A percentile compares a stretch with the other conserved stretches of the same genome.
phyloP scores from a whole-genome alignment of 1,140 invertebrate species.

The Fopius arisanus region DNA sequence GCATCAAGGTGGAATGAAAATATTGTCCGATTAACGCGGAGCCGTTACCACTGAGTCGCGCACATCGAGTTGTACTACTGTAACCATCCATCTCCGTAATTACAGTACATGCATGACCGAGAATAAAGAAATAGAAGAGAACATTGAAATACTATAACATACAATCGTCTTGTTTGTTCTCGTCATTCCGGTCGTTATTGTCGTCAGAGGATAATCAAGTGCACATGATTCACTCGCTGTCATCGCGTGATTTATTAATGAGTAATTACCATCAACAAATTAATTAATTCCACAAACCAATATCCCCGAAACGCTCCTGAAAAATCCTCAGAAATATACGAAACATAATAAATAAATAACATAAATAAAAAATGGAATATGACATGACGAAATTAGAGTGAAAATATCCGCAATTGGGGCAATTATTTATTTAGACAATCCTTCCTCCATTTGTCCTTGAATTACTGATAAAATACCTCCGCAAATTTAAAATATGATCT shows the following conservation, averaged over 20 bases:
- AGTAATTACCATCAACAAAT: no score
- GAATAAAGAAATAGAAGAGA: background rate
- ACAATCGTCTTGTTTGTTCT: background rate
- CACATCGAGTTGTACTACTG: slow-evolving; percentile 23
- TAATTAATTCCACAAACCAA: no score
- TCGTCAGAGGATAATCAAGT: background rate
- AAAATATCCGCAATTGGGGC: no score
- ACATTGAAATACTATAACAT: background rate
- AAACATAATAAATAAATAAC: no score
- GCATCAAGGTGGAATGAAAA: slow-evolving; percentile 10
- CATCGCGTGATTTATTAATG: background rate
- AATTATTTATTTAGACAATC: no score
- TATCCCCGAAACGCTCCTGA: no score
- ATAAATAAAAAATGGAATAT: no score
- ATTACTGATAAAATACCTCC: no score
- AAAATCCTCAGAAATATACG: no score
- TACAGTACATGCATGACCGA: slow-evolving; percentile 1
- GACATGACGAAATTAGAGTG: no score
- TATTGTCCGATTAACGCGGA: slow-evolving; percentile 16
- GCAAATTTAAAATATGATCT: background rate
- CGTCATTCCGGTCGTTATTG: background rate
- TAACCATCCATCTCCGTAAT: slow-evolving; percentile 24
- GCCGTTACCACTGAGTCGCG: slow-evolving; percentile 8
- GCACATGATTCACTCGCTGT: background rate
- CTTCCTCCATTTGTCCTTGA: no score